These are phyloP conservation scores for Tragelaphus buxtoni DNA, from an alignment of 2,113 vertebrate genomes.

Conservation along the genomic window DNA sequence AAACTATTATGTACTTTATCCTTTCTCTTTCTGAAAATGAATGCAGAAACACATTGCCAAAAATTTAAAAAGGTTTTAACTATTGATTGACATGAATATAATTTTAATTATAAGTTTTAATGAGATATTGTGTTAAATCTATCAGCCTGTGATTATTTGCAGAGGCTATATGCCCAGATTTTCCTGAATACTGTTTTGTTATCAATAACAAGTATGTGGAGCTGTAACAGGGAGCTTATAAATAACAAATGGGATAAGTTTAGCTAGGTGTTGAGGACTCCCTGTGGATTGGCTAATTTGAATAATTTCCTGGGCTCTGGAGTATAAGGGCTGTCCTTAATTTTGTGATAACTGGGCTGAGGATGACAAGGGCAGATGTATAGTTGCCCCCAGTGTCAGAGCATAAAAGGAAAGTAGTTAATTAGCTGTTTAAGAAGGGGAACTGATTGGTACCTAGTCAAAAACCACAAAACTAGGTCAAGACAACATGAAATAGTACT, in stretches of 20 bases:
- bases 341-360: neutral
- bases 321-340: neutral
- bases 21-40: neutral
- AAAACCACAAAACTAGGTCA: neutral
- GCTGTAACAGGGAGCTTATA: neutral
- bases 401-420: neutral
- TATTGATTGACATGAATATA: neutral
- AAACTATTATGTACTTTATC: neutral
- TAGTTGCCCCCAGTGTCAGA: neutral
- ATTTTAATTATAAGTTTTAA: neutral
- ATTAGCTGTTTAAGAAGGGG: neutral
- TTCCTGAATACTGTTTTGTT: neutral
- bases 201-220: neutral
- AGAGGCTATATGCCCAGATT: neutral
- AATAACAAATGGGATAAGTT: neutral
- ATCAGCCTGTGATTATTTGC: neutral
- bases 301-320: neutral
- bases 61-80: neutral
- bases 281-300: neutral
- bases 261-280: neutral
- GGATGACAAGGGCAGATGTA: neutral
- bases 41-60: neutral
- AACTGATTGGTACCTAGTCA: neutral
- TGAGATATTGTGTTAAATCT: neutral
- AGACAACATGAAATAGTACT: neutral